Evolutionary conservation across 2,888 invertebrate genomes (phyloP).

Genomic region (Cheilosia pagana): DNA sequence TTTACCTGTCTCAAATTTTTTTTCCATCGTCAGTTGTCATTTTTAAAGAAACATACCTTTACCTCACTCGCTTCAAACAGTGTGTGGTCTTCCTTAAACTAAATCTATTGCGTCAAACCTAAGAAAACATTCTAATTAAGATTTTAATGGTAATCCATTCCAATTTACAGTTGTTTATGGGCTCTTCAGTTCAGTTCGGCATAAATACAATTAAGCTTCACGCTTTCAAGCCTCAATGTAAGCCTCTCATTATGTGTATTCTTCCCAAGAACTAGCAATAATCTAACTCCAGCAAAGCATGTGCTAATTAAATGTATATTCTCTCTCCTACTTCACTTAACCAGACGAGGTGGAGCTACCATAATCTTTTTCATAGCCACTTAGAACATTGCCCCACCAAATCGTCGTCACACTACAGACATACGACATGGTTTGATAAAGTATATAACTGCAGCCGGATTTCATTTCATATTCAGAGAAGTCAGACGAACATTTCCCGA

Average conservation of each 20-base stretch:
- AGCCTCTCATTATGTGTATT: neutral
- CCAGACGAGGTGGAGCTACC: conserved; percentile 15
- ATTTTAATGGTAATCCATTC: neutral
- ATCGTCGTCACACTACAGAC: neutral
- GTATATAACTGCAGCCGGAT: conserved; percentile 18
- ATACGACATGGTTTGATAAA: conserved; percentile 7
- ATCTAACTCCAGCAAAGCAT: conserved; percentile 31
- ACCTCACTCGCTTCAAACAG: neutral
- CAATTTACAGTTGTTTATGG: neutral
- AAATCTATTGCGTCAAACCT: neutral
- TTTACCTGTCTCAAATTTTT: too few species aligned
- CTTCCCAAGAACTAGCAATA: conserved; percentile 24
- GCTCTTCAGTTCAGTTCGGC: neutral
- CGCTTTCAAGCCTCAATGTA: neutral
- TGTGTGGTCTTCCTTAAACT: neutral
- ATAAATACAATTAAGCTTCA: neutral
- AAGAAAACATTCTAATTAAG: neutral
- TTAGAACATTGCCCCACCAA: conserved; percentile 5
- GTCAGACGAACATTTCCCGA: conserved; percentile 31
- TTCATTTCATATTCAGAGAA: conserved; percentile 6
- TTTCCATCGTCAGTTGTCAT: too few species aligned
- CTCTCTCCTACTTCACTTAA: neutral
- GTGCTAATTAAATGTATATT: conserved; percentile 60
- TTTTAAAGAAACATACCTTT: too few species aligned
- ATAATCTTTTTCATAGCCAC: conserved; percentile 15